phyloP scores from a whole-genome alignment of 2,113 vertebrate genomes.

The Antechinus stuartii region DNA sequence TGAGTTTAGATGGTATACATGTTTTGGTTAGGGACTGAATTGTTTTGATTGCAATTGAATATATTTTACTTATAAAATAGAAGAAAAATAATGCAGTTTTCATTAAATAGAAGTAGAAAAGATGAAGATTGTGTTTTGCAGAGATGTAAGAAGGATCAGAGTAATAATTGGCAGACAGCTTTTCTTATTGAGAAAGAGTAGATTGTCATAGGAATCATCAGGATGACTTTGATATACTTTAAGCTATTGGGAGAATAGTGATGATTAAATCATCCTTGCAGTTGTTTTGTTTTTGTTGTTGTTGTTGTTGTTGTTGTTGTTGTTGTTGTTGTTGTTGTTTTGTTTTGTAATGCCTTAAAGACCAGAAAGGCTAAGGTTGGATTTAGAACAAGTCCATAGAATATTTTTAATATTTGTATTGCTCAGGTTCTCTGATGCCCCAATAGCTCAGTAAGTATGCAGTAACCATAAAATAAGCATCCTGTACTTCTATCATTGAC shows the following conservation, averaged over 20 bases:
- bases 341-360: neutral
- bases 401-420: neutral
- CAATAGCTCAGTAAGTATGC: neutral
- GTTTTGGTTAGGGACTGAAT: neutral
- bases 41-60: neutral
- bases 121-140: neutral
- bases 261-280: neutral
- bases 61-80: neutral
- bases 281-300: neutral
- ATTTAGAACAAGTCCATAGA: neutral
- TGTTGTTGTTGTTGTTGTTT: no score
- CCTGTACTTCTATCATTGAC: neutral
- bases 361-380: neutral
- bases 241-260: neutral
- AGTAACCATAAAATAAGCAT: neutral
- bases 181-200: neutral
- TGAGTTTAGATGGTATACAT: neutral
- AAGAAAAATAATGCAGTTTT: neutral
- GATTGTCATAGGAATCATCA: neutral
- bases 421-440: neutral
- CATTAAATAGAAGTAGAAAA: neutral
- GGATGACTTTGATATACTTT: neutral
- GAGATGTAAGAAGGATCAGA: neutral
- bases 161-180: neutral
- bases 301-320: no score